Evolutionary conservation across 1,140 invertebrate species (phyloP).

Genomic region (Leptinotarsa defecta): DNA sequence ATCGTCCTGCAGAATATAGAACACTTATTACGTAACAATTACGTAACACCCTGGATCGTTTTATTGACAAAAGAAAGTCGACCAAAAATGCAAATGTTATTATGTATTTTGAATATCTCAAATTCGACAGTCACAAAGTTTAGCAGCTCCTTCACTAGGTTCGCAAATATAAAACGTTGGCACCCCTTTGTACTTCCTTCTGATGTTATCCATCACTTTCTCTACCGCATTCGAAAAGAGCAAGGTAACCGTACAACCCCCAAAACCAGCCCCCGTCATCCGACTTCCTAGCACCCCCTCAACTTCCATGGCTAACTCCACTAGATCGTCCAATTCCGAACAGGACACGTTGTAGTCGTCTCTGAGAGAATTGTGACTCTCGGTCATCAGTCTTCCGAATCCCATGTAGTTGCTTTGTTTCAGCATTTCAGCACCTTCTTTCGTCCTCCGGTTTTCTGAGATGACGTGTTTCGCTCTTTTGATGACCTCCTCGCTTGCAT

Average conservation of each 20-base stretch:
- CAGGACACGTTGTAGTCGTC: constrained; percentile 91
- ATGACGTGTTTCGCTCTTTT: constrained; percentile 84
- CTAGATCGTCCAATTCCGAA: constrained; percentile 80
- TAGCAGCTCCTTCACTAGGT: constrained; percentile 67
- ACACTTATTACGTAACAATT: too few relatives aligned
- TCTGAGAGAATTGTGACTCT: constrained; percentile 84
- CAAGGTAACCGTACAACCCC: constrained; percentile 89
- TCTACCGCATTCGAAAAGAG: constrained; percentile 67
- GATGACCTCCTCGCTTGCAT: constrained; percentile 64
- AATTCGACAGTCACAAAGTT: not conserved
- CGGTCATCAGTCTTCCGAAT: constrained; percentile 83
- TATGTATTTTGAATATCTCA: not conserved
- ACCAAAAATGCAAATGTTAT: too few relatives aligned
- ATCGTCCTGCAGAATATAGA: too few relatives aligned
- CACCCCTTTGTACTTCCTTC: constrained; percentile 65
- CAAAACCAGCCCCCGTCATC: constrained; percentile 94
- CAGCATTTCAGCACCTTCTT: constrained; percentile 71
- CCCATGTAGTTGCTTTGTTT: constrained; percentile 67
- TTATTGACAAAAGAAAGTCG: too few relatives aligned
- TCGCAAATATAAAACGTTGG: constrained; percentile 74
- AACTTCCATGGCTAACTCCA: constrained; percentile 69
- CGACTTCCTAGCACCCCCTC: constrained; percentile 84
- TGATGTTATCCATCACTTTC: constrained; percentile 68
- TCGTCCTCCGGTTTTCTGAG: constrained; percentile 79
- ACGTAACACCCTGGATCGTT: too few relatives aligned